Evolutionary conservation across 2,888 invertebrate genomes (phyloP), one percentile per base, ranked within the genome.

Genomic region (Drosophila differens): DNA sequence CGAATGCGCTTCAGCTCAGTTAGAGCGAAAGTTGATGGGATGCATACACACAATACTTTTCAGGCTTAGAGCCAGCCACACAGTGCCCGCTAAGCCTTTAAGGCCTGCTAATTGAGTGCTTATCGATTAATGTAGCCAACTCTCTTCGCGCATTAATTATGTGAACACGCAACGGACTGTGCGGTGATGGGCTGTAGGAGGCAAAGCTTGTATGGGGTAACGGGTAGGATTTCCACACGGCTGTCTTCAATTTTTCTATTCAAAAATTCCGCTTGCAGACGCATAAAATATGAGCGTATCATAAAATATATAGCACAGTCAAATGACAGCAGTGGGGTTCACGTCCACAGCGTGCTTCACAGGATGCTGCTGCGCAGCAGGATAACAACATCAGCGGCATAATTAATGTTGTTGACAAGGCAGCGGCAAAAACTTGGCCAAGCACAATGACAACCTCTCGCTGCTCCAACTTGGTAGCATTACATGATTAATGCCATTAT

Each of bases 81-180:
- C 19, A 54, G 47, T 16, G 35, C 22, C 32, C 14, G 37, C 49
- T 85, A 90, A 90, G 86, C 84, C 84, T 90, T 89, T 89, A 89
- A 90, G 86, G 71, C 90, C 89, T 76, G 86, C 86, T 84, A 84
- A 90, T 90, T 89, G 89, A 89, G 83, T 76, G 76, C 83, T 80
- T 90, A 90, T 84, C 84, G 84, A 84, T 84, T 84, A 76, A 80
- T 68, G 69, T 69, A 9, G 82, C 74, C 39, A 47, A 59, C 69
- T 35, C 63, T 57, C 63, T 57, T 49, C 41, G 47, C 65, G 63
- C 83, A 79, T 79, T 79, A 83, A 80, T 81, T 80, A 70, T 83
- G 58, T 54, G 67, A 44, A 12, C 79, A 83, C 83, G 83, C 76
- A 80, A 82, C 58, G 35, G 19, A 33, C 28, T 32, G 51, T 28